Conservation (phyloP, 2,888 invertebrate species). For the Diarsia dahlii region DNA sequence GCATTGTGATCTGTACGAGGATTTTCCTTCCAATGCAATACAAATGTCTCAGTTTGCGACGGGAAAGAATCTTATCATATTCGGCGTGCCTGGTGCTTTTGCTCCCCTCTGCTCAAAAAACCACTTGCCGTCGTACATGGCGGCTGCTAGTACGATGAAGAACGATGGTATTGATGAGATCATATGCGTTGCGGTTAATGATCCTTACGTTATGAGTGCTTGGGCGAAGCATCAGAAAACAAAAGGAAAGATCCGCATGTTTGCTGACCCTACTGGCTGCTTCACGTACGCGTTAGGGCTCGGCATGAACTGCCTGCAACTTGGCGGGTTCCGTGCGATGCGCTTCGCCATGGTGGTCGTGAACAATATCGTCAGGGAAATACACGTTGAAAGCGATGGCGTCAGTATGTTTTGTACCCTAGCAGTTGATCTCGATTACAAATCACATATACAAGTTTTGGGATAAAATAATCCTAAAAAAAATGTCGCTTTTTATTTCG, state of each 20-base stretch:
- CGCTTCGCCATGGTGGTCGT: conserved; percentile 46
- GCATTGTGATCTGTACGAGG: conserved; percentile 95
- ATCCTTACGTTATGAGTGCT: conserved; percentile 98
- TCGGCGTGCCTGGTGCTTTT: conserved; percentile 98
- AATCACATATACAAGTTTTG: neutral
- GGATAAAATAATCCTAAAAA: neutral
- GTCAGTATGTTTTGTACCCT: conserved; percentile 25
- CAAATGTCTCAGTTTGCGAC: conserved; percentile 93
- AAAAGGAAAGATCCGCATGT: conserved; percentile 92
- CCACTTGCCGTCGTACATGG: conserved; percentile 96
- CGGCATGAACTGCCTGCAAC: neutral
- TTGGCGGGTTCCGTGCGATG: conserved; percentile 43
- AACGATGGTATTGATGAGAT: conserved; percentile 94
- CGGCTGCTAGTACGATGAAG: conserved; percentile 93
- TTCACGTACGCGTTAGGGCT: conserved; percentile 46
- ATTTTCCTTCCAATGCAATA: conserved; percentile 96
- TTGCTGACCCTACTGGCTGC: conserved; percentile 40
- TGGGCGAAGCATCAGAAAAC: conserved; percentile 96
- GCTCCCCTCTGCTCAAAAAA: conserved; percentile 98
- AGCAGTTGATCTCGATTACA: conserved; percentile 27
- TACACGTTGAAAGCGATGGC: conserved; percentile 45
- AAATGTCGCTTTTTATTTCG: neutral
- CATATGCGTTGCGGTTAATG: conserved; percentile 97
- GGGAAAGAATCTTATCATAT: conserved; percentile 96
- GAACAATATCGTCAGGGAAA: neutral